These are phyloP conservation scores for Panulirus ornatus DNA, from an alignment of 1,140 invertebrate genomes.

Conservation along the genomic window DNA sequence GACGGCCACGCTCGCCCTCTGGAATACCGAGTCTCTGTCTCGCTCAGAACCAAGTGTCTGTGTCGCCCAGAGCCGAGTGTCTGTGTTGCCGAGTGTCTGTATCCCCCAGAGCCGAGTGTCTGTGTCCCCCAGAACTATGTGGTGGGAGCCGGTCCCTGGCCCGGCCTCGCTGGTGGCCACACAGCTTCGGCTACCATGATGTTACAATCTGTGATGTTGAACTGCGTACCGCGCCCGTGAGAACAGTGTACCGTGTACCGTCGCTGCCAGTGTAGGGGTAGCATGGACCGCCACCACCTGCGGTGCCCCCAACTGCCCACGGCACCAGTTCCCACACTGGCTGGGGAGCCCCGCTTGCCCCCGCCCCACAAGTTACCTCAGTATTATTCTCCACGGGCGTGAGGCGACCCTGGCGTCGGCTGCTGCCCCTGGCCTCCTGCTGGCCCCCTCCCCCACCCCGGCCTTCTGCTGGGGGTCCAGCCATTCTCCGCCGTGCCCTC, in stretches of 20 bases:
- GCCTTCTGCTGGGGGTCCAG: not conserved
- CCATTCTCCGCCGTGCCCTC: not conserved
- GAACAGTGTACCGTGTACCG: not conserved
- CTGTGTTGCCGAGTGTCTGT: not conserved
- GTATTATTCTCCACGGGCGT: constrained; percentile 53
- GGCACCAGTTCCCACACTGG: not conserved
- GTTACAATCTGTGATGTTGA: constrained; percentile 60
- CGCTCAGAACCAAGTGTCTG: not conserved
- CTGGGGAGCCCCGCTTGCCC: not conserved
- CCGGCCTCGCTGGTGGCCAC: not conserved
- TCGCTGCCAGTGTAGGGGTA: not conserved
- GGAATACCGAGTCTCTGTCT: constrained; percentile 37
- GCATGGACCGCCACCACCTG: not conserved
- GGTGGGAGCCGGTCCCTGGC: not conserved
- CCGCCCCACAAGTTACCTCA: constrained; percentile 49
- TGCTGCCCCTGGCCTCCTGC: not conserved
- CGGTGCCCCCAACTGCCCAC: not conserved
- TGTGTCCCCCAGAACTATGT: not conserved
- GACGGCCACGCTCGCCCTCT: constrained; percentile 34
- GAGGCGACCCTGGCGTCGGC: constrained; percentile 22
- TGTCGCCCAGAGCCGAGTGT: not conserved
- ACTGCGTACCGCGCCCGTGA: constrained; percentile 11
- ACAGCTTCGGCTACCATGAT: constrained; percentile 21
- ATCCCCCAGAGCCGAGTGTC: not conserved
- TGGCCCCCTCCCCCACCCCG: not conserved